Conservation (phyloP, 2,113 vertebrate genomes). For the Seriola quinqueradiata region DNA sequence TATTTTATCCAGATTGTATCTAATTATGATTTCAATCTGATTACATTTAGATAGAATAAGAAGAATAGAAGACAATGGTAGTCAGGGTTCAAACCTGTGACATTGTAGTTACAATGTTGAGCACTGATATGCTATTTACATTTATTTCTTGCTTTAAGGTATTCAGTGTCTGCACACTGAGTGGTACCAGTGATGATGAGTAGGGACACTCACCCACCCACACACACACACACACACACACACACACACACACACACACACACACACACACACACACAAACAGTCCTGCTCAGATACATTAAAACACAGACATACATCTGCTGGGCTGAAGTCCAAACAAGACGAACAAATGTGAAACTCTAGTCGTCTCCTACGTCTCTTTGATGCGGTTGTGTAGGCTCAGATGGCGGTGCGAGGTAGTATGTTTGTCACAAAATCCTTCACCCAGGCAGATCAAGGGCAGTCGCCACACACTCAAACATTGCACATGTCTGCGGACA, state of each 20-base stretch:
- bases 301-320: constrained; percentile 44
- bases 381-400: constrained; percentile 60
- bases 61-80: too few species aligned
- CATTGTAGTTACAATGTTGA: background rate
- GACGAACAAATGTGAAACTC: constrained; percentile 65
- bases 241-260: constrained; percentile 19
- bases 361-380: constrained; percentile 35
- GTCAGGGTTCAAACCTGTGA: background rate
- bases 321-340: constrained; percentile 60
- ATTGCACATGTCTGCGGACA: constrained; percentile 61
- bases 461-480: constrained; percentile 59
- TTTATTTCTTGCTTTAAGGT: background rate
- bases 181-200: constrained; percentile 15
- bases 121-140: background rate
- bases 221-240: background rate
- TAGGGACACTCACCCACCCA: background rate
- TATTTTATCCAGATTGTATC: too few species aligned
- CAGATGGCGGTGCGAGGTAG: constrained; percentile 59
- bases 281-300: constrained; percentile 46
- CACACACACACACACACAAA: constrained; percentile 19
- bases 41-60: too few species aligned
- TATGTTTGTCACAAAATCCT: constrained; percentile 65
- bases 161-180: background rate
- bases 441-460: constrained; percentile 62
- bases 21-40: too few species aligned